These are phyloP conservation scores for Drosophila falleni DNA, from an alignment of 2,888 invertebrate species.

Conservation along the genomic window DNA sequence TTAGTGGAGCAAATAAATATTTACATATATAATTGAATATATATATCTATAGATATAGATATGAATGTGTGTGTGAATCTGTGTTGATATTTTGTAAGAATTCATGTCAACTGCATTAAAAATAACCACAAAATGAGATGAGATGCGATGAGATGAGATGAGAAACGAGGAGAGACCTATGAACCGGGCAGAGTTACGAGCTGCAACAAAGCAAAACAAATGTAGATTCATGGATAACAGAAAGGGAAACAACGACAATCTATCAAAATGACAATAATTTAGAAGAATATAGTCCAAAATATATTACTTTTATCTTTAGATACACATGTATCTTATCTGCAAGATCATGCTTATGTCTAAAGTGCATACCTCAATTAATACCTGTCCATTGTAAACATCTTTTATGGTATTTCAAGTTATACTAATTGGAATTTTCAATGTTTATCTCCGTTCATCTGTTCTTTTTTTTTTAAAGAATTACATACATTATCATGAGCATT, in stretches of 20 bases:
- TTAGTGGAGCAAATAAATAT: slow-evolving; percentile 72
- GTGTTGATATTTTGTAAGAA: slow-evolving; percentile 71
- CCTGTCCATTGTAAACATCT: slow-evolving; percentile 1
- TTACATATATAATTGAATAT: slow-evolving; percentile 35
- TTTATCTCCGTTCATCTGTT: slow-evolving; percentile 18
- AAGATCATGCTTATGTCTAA: neutral
- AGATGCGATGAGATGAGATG: slow-evolving; percentile 15
- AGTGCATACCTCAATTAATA: slow-evolving; percentile 25
- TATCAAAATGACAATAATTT: slow-evolving; percentile 54
- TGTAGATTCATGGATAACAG: slow-evolving; percentile 16
- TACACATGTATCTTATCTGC: slow-evolving; percentile 1
- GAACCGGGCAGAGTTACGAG: slow-evolving; percentile 40
- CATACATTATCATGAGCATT: slow-evolving; percentile 10
- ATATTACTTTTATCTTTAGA: neutral
- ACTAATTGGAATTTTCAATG: slow-evolving; percentile 30
- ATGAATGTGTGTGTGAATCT: slow-evolving; percentile 42
- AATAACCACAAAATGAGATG: slow-evolving; percentile 66
- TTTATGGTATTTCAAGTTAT: neutral
- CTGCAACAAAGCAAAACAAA: slow-evolving; percentile 41
- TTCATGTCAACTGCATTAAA: slow-evolving; percentile 76
- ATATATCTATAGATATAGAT: slow-evolving; percentile 38
- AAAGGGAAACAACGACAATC: slow-evolving; percentile 34
- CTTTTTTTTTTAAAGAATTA: slow-evolving; percentile 10
- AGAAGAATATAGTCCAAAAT: neutral
- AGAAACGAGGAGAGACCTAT: slow-evolving; percentile 26